Base-by-base conservation (phyloP, 1,140 invertebrate genomes). In the Leptestheria dahalacensis region DNA sequence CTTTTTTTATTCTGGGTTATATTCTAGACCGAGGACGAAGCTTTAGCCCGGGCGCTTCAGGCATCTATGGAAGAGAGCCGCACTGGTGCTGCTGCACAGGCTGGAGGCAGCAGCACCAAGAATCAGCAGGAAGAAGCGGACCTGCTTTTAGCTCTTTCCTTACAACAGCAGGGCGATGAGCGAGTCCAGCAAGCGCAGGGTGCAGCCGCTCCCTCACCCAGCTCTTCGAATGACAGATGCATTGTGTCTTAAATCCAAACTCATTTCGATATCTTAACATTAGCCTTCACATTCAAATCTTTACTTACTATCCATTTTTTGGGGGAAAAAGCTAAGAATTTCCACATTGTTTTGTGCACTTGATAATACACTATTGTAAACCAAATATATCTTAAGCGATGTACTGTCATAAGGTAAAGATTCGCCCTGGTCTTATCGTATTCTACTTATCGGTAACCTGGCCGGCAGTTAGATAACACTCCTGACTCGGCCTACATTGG, bases 11-110 rank as follows among this genome's bases (percentile, higher is more conserved):
- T 23, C n/a, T n/a, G n/a, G n/a, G n/a, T n/a, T n/a, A n/a, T n/a
- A n/a, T n/a, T n/a, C n/a, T 56, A 80, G 79, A 84, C 78, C 63
- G 88, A 92, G 75, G 90, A 93, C 69, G 89, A 93, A 71, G 88
- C 88, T 0, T 69, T 92, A 56, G 88, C 88, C 0, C 78, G 79
- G 66, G 89, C 89, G 0, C 70, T 92, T 10, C 84, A 88, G 10
- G 71, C 86, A 25, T 91, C 88, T 0, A 72, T 91, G 68, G 57
- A 64, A 1, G 64, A 66, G 21, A 63, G 61, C 56, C n/a, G n/a
- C n/a, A n/a, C n/a, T n/a, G n/a, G n/a, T n/a, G n/a, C n/a, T n/a
- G n/a, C n/a, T n/a, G n/a, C n/a, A n/a, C 33, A 23, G 33, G 24
- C 23, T 15, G 33, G 21, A 33, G 6, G 50, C n/a, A 28, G 24